Base-by-base conservation (phyloP, 2,888 invertebrate genomes). In the Coelopa pilipes region DNA sequence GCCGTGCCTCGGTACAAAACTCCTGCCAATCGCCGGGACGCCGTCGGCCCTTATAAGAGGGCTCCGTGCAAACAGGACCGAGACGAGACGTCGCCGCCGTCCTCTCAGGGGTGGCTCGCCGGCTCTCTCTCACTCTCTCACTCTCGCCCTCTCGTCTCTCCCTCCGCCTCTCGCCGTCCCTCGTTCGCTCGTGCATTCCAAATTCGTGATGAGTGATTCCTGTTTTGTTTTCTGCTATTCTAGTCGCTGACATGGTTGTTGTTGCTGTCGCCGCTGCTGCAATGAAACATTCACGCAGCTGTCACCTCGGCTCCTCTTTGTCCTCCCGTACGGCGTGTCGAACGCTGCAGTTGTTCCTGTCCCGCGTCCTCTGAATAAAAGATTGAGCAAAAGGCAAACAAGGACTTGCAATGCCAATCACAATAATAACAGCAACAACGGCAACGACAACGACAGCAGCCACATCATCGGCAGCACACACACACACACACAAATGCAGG, bases 1-100 rank as follows among this genome's bases (percentile, higher is more conserved):
- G 76, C 75, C 76, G 78, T 75, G 79, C 80, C 74, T 70, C 59
- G 78, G 78, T 77, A 82, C 79, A 82, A 82, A 81, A 82, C 81
- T 79, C 76, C 67, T 72, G 69, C 46, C 53, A n/a, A n/a, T 55
- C 21, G 1, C 67, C 24, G 7, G 17, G 34, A 34, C 67, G 46
- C 21, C 24, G n/a, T 34, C 66, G 66, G 49, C 50, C 50, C 24
- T 17, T 57, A 84, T 84, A 84, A 82, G 83, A 83, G 83, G 79
- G 78, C 76, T 62, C 76, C 34, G 59, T 66, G 66, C 66, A 74
- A 74, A 68, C 71, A 74, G 19, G 34, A 34, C 34, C 19, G 68
- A 55, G 55, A 50, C 13, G n/a, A n/a, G n/a, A n/a, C n/a, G n/a
- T n/a, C n/a, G n/a, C n/a, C n/a, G n/a, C n/a, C n/a, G 17, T 55